Evolutionary conservation across 2,797 vertebrate species (phyloP).

Genomic region (Hyperoplus immaculatus): DNA sequence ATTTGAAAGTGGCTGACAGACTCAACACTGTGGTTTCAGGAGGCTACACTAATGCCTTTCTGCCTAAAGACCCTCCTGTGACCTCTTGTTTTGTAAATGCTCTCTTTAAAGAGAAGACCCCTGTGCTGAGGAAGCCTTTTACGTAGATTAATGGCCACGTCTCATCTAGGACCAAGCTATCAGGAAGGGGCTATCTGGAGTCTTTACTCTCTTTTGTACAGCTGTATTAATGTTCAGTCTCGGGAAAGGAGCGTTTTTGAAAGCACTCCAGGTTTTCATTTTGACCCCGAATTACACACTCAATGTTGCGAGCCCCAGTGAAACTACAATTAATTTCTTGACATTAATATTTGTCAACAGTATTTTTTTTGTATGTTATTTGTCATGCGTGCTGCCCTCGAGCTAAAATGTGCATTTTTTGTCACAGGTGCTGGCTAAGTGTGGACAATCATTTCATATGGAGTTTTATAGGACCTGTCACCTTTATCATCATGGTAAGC

Average conservation of each 20-base stretch:
- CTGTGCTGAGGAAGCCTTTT: conserved; percentile 82
- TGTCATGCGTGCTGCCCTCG: conserved; percentile 3
- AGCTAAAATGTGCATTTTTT: conserved; percentile 47
- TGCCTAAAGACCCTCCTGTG: conserved; percentile 88
- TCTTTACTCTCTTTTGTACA: conserved; percentile 58
- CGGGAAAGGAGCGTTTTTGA: conserved; percentile 24
- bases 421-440: conserved; percentile 96
- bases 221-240: conserved; percentile 37
- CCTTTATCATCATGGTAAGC: conserved; percentile 99
- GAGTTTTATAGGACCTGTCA: conserved; percentile 99
- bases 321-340: conserved; percentile 15
- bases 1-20: conserved; percentile 86
- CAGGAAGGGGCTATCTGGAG: conserved; percentile 56
- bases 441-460: conserved; percentile 99
- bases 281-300: conserved; percentile 38
- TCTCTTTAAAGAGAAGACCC: conserved; percentile 83
- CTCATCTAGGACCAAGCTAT: conserved; percentile 63
- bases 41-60: conserved; percentile 86
- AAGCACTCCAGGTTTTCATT: conserved; percentile 39
- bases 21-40: conserved; percentile 86
- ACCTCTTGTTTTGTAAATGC: conserved; percentile 85
- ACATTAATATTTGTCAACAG: conserved; percentile 22
- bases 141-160: conserved; percentile 85
- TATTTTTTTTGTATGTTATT: background rate
- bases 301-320: conserved; percentile 5